Percentiles rank a stretch among this genome's conserved stretches.
Evolutionary conservation across 2,797 vertebrate genomes (phyloP).

Genomic region (Aldrovandia affinis): DNA sequence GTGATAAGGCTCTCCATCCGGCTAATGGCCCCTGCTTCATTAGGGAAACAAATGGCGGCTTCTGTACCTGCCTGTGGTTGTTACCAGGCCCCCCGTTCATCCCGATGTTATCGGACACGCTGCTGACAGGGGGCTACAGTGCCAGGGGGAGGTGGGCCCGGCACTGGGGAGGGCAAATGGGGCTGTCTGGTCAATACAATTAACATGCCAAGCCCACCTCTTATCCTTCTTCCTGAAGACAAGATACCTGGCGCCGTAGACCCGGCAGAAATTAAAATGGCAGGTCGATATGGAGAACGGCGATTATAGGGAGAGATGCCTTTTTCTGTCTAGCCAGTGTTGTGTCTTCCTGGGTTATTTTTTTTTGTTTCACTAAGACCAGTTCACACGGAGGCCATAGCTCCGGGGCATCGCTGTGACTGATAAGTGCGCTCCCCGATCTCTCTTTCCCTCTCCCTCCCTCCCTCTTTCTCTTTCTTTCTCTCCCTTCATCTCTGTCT

Average conservation of each 20-base stretch:
- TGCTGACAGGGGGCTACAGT: slow-evolving; percentile 60
- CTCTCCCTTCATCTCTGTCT: neutral
- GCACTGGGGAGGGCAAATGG: neutral
- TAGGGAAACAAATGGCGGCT: slow-evolving; percentile 72
- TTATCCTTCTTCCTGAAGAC: neutral
- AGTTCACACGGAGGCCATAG: slow-evolving; percentile 7
- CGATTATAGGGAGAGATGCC: neutral
- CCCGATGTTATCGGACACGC: slow-evolving; percentile 69
- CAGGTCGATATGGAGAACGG: slow-evolving; percentile 22
- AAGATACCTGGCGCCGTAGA: neutral
- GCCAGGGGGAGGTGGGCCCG: neutral
- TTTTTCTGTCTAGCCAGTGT: neutral
- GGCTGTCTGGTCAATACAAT: slow-evolving; percentile 16
- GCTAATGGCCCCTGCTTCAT: slow-evolving; percentile 78
- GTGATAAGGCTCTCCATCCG: slow-evolving; percentile 65
- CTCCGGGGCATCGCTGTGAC: slow-evolving; percentile 16
- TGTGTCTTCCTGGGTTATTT: neutral
- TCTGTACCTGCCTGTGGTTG: slow-evolving; percentile 67
- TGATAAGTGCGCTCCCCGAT: neutral
- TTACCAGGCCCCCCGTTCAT: slow-evolving; percentile 60
- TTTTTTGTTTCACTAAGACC: neutral
- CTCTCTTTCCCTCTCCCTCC: neutral
- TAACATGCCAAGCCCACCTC: neutral
- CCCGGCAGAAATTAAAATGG: slow-evolving; percentile 6
- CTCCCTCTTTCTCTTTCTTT: neutral